A percentile compares a stretch with the other conserved stretches of the same genome.
phyloP scores from a whole-genome alignment of 2,113 vertebrate genomes.

The Silurus asotus region DNA sequence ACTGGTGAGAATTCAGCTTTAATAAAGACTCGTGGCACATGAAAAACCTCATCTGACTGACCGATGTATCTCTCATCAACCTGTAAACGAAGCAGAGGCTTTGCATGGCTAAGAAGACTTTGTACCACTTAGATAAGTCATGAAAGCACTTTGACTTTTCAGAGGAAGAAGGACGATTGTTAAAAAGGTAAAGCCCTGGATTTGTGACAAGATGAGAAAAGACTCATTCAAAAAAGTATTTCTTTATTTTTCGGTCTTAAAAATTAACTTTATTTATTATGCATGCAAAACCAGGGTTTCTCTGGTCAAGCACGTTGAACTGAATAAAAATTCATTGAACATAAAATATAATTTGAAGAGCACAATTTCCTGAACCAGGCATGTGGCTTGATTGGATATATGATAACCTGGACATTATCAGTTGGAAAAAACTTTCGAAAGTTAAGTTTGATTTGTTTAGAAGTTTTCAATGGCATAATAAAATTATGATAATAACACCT shows the following conservation, averaged over 20 bases:
- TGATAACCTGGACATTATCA: not conserved
- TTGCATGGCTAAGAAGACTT: slow-evolving; percentile 67
- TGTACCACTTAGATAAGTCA: slow-evolving; percentile 1
- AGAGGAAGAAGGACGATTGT: slow-evolving; percentile 54
- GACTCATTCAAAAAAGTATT: not conserved
- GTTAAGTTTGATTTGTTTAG: not conserved
- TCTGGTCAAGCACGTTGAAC: slow-evolving; percentile 9
- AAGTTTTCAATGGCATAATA: not conserved
- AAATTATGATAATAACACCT: too few species aligned
- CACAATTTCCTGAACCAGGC: slow-evolving; percentile 40
- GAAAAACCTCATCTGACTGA: not conserved
- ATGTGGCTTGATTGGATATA: not conserved
- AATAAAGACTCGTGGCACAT: not conserved
- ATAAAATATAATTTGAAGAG: slow-evolving; percentile 46
- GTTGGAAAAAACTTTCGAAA: not conserved
- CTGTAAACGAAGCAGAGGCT: slow-evolving; percentile 59
- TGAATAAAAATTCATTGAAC: slow-evolving; percentile 45
- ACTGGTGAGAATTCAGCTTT: not conserved
- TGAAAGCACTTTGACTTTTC: slow-evolving; percentile 30
- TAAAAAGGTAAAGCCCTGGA: slow-evolving; percentile 26
- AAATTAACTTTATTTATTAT: not conserved
- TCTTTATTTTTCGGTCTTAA: not conserved
- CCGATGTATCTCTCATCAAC: not conserved
- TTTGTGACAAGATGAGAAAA: not conserved
- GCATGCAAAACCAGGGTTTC: slow-evolving; percentile 18